Conservation (phyloP, 92 coral and sea anemone species). For the Palythoa caribaeorum region DNA sequence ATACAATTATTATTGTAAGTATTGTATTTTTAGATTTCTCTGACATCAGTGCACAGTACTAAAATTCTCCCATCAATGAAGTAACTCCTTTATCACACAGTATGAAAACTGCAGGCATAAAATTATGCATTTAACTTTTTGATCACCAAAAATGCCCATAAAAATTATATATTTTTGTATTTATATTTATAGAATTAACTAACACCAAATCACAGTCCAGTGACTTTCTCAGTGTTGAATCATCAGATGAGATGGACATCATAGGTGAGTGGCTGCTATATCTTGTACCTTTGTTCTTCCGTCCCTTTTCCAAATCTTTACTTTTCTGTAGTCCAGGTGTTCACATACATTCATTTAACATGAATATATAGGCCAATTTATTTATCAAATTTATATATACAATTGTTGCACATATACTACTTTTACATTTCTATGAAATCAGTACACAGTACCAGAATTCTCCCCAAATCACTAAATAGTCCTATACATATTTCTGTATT, state of each 20-base stretch:
- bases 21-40: slow-evolving; percentile 2
- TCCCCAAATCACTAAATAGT: neutral
- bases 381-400: slow-evolving; percentile 1
- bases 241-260: slow-evolving; percentile 8
- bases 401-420: neutral
- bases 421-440: slow-evolving; percentile 5
- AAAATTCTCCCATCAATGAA: slow-evolving; percentile 10
- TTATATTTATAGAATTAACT: neutral
- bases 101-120: slow-evolving; percentile 7
- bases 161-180: slow-evolving; percentile 1
- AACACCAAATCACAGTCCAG: neutral
- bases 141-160: slow-evolving; percentile 3
- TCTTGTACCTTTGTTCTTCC: slow-evolving; percentile 8
- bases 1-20: neutral
- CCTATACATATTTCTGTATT: neutral
- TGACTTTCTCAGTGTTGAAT: neutral
- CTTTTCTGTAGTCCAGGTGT: slow-evolving; percentile 15
- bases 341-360: slow-evolving; percentile 5
- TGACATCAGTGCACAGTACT: slow-evolving; percentile 10
- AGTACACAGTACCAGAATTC: slow-evolving; percentile 1
- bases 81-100: neutral
- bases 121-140: slow-evolving; percentile 1
- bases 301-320: neutral
- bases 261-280: neutral
- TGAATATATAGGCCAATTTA: slow-evolving; percentile 2